These are phyloP conservation scores for Biston stratarius DNA, from an alignment of 2,888 invertebrate genomes.

Conservation along the genomic window DNA sequence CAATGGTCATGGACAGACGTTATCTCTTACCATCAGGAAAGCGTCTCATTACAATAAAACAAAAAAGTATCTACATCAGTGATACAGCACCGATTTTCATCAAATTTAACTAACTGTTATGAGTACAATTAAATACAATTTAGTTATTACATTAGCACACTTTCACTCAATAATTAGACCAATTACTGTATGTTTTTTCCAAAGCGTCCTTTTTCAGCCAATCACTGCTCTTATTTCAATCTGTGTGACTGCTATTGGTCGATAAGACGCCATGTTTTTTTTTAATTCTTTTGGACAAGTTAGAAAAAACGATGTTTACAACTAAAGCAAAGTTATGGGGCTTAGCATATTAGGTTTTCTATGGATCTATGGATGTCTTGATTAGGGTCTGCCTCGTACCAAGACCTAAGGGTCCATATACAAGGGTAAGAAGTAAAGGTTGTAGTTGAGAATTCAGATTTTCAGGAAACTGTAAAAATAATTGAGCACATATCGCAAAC, in stretches of 20 bases:
- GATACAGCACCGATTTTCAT: too few species aligned
- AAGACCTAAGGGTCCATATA: constrained; percentile 18
- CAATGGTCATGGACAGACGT: too few species aligned
- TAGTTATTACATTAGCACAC: constrained; percentile 5
- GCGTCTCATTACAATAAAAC: too few species aligned
- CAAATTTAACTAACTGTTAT: too few species aligned
- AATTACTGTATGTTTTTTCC: background rate
- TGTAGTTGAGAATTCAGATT: constrained; percentile 11
- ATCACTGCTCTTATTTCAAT: too few species aligned
- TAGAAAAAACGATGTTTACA: constrained; percentile 5
- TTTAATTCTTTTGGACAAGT: background rate
- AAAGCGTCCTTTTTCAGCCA: too few species aligned
- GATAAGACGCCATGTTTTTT: too few species aligned
- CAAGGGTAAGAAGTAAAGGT: constrained; percentile 12
- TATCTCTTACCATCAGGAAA: too few species aligned
- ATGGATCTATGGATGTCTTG: constrained; percentile 18
- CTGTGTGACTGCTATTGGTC: too few species aligned
- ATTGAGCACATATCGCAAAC: background rate
- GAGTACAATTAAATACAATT: too few species aligned
- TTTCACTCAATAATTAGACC: constrained; percentile 1
- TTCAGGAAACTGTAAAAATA: constrained; percentile 6
- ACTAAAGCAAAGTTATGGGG: constrained; percentile 31
- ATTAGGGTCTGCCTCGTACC: constrained; percentile 41
- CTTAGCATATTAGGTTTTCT: constrained; percentile 38
- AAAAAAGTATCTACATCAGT: too few species aligned